phyloP scores from a whole-genome alignment of 2,888 invertebrate species.

The Pediacus dermestoides region DNA sequence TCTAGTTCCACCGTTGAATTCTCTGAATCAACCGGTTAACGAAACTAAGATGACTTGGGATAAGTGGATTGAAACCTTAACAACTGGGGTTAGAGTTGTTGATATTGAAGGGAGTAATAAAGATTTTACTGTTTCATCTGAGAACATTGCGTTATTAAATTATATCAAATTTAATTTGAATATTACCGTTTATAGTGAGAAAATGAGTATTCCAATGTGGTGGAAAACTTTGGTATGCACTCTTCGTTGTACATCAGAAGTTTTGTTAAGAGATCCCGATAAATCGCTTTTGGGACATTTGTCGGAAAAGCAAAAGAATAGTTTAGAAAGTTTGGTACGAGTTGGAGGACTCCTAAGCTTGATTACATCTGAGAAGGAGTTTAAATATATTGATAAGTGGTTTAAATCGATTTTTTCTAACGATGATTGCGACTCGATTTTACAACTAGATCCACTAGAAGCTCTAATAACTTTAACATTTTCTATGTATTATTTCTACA shows the following conservation, averaged over 20 bases:
- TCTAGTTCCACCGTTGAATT: conserved; percentile 69
- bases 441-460: conserved; percentile 83
- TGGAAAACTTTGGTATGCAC: conserved; percentile 81
- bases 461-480: conserved; percentile 74
- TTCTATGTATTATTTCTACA: conserved; percentile 68
- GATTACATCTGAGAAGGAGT: conserved; percentile 43
- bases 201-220: conserved; percentile 53
- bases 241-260: conserved; percentile 71
- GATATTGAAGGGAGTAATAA: too few relatives aligned
- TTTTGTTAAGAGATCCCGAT: conserved; percentile 64
- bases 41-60: too few relatives aligned
- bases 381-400: conserved; percentile 54
- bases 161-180: conserved; percentile 57
- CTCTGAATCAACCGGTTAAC: too few relatives aligned
- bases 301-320: conserved; percentile 73
- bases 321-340: conserved; percentile 67
- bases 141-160: conserved; percentile 53
- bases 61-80: too few relatives aligned
- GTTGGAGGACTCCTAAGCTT: conserved; percentile 52
- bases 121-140: conserved; percentile 43
- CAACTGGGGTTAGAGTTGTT: too few relatives aligned
- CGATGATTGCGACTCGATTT: conserved; percentile 61
- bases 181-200: conserved; percentile 49
- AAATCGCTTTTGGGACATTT: conserved; percentile 73
- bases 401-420: conserved; percentile 53